phyloP scores from a whole-genome alignment of 1,140 invertebrate species.

The Mylabris phalerata region DNA sequence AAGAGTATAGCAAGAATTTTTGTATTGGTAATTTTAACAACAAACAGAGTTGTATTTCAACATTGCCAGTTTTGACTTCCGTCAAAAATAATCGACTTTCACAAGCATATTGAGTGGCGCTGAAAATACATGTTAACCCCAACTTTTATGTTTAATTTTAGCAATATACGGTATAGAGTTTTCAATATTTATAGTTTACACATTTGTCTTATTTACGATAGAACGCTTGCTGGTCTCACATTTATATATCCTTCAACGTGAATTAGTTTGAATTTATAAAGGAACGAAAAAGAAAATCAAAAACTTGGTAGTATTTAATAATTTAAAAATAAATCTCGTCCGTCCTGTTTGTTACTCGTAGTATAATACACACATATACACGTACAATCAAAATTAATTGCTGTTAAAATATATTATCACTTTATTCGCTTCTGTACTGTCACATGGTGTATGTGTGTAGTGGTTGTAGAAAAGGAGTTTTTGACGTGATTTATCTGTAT shows the following conservation, averaged over 20 bases:
- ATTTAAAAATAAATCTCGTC: conserved; percentile 23
- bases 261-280: conserved; percentile 19
- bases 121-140: background rate
- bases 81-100: background rate
- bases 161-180: background rate
- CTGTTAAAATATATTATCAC: conserved; percentile 21
- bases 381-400: conserved; percentile 22
- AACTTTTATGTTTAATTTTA: conserved; percentile 11
- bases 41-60: no score
- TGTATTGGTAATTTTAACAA: no score
- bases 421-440: background rate
- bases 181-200: conserved; percentile 21
- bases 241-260: conserved; percentile 27
- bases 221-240: conserved; percentile 12
- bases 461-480: no score
- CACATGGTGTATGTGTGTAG: no score
- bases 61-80: no score
- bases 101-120: background rate
- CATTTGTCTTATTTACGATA: conserved; percentile 25
- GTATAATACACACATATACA: no score
- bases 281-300: background rate
- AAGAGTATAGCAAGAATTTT: no score
- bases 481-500: no score
- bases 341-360: conserved; percentile 7
- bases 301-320: conserved; percentile 17